These are phyloP conservation scores for Tupaia chinensis DNA, from an alignment of 2,113 vertebrate genomes.

Conservation along the genomic window DNA sequence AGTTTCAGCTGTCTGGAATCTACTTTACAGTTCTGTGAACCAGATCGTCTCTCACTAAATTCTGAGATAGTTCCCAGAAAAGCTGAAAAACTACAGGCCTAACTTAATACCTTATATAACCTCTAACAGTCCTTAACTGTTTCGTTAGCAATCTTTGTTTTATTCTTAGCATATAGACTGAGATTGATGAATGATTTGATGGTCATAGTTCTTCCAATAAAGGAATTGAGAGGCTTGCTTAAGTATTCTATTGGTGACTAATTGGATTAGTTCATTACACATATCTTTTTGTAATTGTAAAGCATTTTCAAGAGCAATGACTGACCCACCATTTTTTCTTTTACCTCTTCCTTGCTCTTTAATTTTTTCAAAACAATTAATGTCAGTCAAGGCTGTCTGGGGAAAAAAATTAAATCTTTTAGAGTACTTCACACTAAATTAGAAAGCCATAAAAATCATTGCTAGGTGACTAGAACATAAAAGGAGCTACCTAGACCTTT, in stretches of 20 bases:
- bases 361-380: conserved; percentile 11
- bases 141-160: not conserved
- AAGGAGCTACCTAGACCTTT: not conserved
- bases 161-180: not conserved
- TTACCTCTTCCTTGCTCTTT: not conserved
- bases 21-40: not conserved
- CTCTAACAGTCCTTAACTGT: not conserved
- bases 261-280: not conserved
- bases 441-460: not conserved
- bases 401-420: not conserved
- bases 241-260: not conserved
- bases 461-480: not conserved
- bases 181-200: not conserved
- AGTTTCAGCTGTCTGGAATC: conserved; percentile 14
- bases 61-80: conserved; percentile 45
- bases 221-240: not conserved
- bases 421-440: not conserved
- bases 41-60: conserved; percentile 18
- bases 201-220: not conserved
- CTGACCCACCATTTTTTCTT: not conserved
- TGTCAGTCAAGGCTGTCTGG: conserved; percentile 32
- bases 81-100: not conserved
- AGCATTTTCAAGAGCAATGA: not conserved
- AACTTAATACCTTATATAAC: not conserved
- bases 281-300: not conserved